phyloP scores from a whole-genome alignment of 2,797 vertebrate species.

The Spea hammondii region DNA sequence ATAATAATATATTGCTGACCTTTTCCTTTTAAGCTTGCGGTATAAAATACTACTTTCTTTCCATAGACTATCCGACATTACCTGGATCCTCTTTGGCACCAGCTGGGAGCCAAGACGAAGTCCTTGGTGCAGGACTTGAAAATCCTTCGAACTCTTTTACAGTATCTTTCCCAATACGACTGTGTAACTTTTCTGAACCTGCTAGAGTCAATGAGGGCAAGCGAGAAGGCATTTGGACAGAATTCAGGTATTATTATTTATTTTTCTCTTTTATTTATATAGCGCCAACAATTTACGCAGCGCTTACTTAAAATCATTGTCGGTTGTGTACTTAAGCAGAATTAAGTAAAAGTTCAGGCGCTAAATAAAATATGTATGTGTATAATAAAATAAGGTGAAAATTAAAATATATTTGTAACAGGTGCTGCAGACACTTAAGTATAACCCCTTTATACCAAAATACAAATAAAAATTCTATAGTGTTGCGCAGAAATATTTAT shows the following conservation, averaged over 20 bases:
- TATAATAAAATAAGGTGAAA: too few relatives aligned
- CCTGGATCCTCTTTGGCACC: conserved; percentile 94
- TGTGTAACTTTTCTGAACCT: conserved; percentile 95
- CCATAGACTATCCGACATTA: conserved; percentile 89
- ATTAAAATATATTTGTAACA: too few relatives aligned
- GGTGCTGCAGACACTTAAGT: too few relatives aligned
- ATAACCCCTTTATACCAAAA: too few relatives aligned
- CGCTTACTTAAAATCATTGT: too few relatives aligned
- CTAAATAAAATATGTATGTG: too few relatives aligned
- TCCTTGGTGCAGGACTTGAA: conserved; percentile 93
- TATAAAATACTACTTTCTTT: conserved; percentile 22
- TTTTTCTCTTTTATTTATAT: background rate
- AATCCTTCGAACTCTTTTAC: conserved; percentile 83
- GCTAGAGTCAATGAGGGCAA: conserved; percentile 88
- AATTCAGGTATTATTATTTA: conserved; percentile 80
- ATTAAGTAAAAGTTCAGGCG: too few relatives aligned
- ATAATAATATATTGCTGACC: background rate
- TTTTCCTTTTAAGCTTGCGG: background rate
- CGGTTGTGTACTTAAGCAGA: too few relatives aligned
- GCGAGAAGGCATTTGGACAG: conserved; percentile 90
- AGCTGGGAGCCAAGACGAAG: conserved; percentile 91
- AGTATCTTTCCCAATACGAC: conserved; percentile 95
- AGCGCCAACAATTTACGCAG: too few relatives aligned
- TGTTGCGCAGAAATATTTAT: too few relatives aligned
- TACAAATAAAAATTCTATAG: too few relatives aligned